Conservation (phyloP, 2,113 vertebrate species). For the Otis tarda region DNA sequence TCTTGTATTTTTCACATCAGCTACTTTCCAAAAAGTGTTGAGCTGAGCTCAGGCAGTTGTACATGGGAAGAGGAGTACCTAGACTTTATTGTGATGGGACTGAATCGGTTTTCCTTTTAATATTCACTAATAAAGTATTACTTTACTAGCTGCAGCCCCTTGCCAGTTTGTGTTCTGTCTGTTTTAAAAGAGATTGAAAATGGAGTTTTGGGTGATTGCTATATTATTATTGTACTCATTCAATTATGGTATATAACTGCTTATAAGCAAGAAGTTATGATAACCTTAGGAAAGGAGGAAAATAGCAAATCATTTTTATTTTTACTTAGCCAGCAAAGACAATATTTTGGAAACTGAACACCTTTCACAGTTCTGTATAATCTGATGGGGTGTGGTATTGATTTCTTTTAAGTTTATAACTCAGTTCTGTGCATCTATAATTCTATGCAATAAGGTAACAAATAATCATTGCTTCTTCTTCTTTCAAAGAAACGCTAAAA, state of each 20-base stretch:
- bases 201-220: background rate
- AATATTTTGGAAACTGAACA: background rate
- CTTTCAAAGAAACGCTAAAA: background rate
- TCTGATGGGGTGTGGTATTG: background rate
- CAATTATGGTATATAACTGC: background rate
- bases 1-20: background rate
- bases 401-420: background rate
- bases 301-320: background rate
- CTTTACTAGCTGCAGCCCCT: background rate
- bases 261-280: background rate
- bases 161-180: background rate
- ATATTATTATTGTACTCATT: background rate
- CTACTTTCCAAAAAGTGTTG: background rate
- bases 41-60: background rate
- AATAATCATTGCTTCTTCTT: background rate
- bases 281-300: constrained; percentile 4
- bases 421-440: background rate
- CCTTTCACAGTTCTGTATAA: background rate
- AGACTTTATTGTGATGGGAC: background rate
- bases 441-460: background rate
- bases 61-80: background rate
- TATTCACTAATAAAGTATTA: background rate
- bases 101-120: constrained; percentile 16
- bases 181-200: background rate
- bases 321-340: background rate